These are phyloP conservation scores for Neodiprion virginianus DNA, from an alignment of 1,140 invertebrate species.

Conservation along the genomic window DNA sequence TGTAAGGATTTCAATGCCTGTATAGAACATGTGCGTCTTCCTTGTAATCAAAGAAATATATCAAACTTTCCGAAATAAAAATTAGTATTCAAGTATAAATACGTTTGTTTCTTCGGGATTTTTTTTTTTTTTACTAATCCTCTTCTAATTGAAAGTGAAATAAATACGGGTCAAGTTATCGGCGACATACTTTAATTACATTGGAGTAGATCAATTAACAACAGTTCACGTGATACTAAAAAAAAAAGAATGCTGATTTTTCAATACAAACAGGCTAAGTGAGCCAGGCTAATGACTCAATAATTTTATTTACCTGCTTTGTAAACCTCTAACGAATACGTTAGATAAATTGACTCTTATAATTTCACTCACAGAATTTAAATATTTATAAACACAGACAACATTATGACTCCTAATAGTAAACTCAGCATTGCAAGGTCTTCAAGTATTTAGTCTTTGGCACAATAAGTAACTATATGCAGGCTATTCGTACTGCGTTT, in stretches of 20 bases:
- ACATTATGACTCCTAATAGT: not conserved
- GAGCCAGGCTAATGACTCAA: no score
- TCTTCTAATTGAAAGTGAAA: no score
- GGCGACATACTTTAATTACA: no score
- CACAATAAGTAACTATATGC: not conserved
- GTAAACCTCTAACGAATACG: no score
- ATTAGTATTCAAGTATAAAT: not conserved
- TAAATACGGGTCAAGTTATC: no score
- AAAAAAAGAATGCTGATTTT: no score
- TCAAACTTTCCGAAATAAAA: constrained; percentile 4
- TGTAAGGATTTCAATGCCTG: not conserved
- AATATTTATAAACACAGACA: not conserved
- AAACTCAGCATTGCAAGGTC: not conserved
- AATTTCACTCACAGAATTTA: not conserved
- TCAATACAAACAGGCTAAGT: no score
- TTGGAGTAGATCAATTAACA: no score
- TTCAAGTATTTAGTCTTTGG: not conserved
- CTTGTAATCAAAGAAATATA: not conserved
- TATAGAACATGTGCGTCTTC: not conserved
- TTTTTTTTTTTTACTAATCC: no score
- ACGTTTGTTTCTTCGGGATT: not conserved
- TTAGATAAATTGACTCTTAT: not conserved
- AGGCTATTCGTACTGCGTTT: not conserved
- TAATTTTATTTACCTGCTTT: no score
- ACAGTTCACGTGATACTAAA: no score